Evolutionary conservation across 2,797 vertebrate genomes (phyloP), one percentile per base, ranked within the genome.

Genomic region (Melanotaenia nigrans): DNA sequence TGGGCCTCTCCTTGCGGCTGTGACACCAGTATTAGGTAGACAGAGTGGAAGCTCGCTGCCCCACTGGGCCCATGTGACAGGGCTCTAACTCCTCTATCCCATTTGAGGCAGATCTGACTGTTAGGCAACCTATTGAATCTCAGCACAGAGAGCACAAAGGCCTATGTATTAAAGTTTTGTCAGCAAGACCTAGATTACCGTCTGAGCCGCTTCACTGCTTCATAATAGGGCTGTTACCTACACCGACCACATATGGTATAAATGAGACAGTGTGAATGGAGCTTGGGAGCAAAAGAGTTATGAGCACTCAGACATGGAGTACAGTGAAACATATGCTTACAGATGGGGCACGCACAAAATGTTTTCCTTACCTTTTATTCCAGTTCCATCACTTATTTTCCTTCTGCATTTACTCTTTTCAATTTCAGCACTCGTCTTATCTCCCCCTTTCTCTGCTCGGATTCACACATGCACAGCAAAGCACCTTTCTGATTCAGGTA

Each of bases 41-140:
- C 80, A 53, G 80, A 88, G 85, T 78, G 79, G 77, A 70, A 68
- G 70, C 78, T 89, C 79, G 86, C 79, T 65, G 68, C 85, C 81
- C 81, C 87, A 78, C 77, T 90, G 87, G 88, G 82, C 76, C 88
- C 85, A 54, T 80, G 78, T 90, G 92, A 92, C 90, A 90, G 71
- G 76, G 49, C 88, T 87, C 80, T 88, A 90, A 90, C 87, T 91
- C 88, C 85, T 88, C 74, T 73, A 68, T 76, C 85, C 84, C 75
- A 65, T 81, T 82, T 66, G 40, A 36, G 59, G 60, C 81, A 42
- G 76, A 73, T 66, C 65, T 58, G 7, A 73, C 74, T 79, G 73
- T 80, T 76, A 71, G 85, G 69, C 62, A 81, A 67, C 67, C 83
- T 91, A 90, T 89, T 89, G 87, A 90, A 92, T 89, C 85, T 81